phyloP scores from a whole-genome alignment of 2,888 invertebrate species.

The Stomorhina lunata region DNA sequence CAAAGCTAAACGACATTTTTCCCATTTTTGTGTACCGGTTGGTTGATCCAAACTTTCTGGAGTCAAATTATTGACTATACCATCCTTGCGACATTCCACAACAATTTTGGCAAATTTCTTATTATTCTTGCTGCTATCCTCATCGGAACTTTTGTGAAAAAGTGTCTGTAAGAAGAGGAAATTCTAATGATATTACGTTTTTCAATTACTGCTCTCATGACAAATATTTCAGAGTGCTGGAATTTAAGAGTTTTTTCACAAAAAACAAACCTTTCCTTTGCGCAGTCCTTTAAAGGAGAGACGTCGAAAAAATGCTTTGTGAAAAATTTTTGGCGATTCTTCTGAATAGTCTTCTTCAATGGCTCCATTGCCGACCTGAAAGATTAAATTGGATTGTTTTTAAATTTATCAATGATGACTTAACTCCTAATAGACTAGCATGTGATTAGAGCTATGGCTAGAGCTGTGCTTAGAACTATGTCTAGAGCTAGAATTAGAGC shows the following conservation, averaged over 20 bases:
- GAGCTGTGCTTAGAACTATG: too few relatives aligned
- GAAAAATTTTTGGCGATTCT: slow-evolving; percentile 89
- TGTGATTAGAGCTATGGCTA: too few relatives aligned
- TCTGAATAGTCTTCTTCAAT: slow-evolving; percentile 86
- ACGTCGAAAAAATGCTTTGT: slow-evolving; percentile 91
- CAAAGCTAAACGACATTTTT: slow-evolving; percentile 93
- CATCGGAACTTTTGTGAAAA: slow-evolving; percentile 88
- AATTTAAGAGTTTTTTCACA: neutral
- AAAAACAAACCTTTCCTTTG: slow-evolving; percentile 85
- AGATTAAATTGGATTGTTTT: neutral
- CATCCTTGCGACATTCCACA: slow-evolving; percentile 96
- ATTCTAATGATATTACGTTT: slow-evolving; percentile 76
- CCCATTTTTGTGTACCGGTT: slow-evolving; percentile 93
- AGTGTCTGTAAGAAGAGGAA: slow-evolving; percentile 82
- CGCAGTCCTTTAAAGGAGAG: slow-evolving; percentile 94
- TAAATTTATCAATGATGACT: neutral
- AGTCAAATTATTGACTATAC: slow-evolving; percentile 94
- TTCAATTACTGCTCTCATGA: slow-evolving; percentile 62
- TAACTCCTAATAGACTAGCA: too few relatives aligned
- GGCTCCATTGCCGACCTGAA: slow-evolving; percentile 74
- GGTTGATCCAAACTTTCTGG: slow-evolving; percentile 94
- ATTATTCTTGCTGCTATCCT: slow-evolving; percentile 90
- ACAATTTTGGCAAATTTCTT: slow-evolving; percentile 94
- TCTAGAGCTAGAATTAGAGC: too few relatives aligned
- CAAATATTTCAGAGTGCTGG: neutral